These are phyloP conservation scores for Malurus elegans DNA, from an alignment of 2,113 vertebrate genomes.

Conservation along the genomic window DNA sequence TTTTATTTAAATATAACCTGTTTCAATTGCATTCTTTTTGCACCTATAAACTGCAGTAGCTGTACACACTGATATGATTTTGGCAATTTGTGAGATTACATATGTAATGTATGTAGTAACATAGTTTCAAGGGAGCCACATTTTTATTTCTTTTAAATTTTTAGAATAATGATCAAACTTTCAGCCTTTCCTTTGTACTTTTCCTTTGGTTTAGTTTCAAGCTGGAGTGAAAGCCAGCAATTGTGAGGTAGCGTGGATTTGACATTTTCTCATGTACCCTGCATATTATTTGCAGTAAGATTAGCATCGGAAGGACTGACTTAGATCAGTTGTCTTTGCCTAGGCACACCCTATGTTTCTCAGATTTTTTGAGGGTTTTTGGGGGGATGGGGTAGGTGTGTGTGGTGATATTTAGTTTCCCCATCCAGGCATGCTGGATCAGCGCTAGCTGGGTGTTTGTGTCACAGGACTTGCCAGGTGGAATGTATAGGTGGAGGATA, in stretches of 20 bases:
- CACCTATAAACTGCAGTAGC: conserved; percentile 11
- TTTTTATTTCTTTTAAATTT: conserved; percentile 43
- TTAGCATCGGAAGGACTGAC: conserved; percentile 40
- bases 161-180: neutral
- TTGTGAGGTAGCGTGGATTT: conserved; percentile 4
- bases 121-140: neutral
- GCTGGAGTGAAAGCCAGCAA: conserved; percentile 32
- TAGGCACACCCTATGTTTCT: neutral
- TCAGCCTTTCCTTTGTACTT: conserved; percentile 21
- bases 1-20: neutral
- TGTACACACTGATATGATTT: neutral
- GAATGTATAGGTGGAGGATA: neutral
- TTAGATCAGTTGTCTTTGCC: conserved; percentile 41
- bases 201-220: conserved; percentile 43
- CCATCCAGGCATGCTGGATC: neutral
- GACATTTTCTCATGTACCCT: conserved; percentile 53
- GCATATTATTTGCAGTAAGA: conserved; percentile 56
- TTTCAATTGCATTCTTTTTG: conserved; percentile 13
- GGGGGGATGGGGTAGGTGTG: neutral
- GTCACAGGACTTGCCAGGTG: neutral
- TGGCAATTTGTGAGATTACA: neutral
- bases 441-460: neutral
- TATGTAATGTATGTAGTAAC: neutral
- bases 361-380: neutral
- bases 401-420: neutral